Percentiles rank a stretch among this genome's conserved stretches.
These are phyloP conservation scores for Rhynchotus rufescens DNA, from an alignment of 2,797 vertebrate species.

Conservation along the genomic window DNA sequence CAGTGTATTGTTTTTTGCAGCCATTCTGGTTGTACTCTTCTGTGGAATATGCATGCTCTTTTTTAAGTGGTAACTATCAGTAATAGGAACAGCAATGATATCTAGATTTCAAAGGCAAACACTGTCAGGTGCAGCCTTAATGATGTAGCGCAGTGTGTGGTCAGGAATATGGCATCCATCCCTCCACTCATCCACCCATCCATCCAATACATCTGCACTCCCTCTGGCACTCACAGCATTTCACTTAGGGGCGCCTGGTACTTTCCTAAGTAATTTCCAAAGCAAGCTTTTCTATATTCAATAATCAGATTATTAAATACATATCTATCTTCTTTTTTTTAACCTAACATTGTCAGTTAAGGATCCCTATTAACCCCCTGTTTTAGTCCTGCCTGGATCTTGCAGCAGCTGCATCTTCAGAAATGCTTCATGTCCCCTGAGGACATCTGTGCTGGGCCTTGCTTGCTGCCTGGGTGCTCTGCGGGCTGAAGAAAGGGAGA, in stretches of 20 bases:
- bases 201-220: not conserved
- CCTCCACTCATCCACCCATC: not conserved
- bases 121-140: not conserved
- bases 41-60: not conserved
- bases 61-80: not conserved
- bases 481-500: not conserved
- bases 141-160: not conserved
- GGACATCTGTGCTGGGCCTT: not conserved
- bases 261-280: not conserved
- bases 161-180: not conserved
- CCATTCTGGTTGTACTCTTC: not conserved
- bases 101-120: not conserved
- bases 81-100: not conserved
- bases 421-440: not conserved
- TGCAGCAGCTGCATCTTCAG: not conserved
- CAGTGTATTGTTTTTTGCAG: not conserved
- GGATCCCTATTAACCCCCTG: not conserved
- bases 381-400: not conserved
- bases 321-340: not conserved
- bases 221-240: not conserved
- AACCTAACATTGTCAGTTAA: not conserved
- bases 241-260: not conserved
- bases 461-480: not conserved
- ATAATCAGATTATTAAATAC: not conserved
- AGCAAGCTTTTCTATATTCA: not conserved